Percentiles rank a stretch among this genome's conserved stretches.
Conservation (phyloP, 1,140 invertebrate genomes). For the Drosophila fuyamai region DNA sequence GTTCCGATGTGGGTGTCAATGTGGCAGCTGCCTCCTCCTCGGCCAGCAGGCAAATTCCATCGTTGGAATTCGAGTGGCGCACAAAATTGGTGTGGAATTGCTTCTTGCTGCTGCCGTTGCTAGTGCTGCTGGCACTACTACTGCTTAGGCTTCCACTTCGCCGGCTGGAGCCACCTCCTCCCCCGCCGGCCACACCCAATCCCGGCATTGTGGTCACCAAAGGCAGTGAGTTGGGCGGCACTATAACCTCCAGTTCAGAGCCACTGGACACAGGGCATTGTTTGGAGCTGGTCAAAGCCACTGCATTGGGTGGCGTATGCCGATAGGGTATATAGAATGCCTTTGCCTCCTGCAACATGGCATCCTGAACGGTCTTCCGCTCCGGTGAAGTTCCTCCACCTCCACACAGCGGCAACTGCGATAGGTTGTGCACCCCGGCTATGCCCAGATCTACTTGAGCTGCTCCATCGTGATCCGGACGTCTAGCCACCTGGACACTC, state of each 20-base stretch:
- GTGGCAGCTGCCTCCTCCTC: slow-evolving; percentile 81
- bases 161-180: slow-evolving; percentile 29
- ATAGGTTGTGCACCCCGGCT: slow-evolving; percentile 70
- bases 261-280: slow-evolving; percentile 58
- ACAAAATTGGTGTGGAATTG: slow-evolving; percentile 79
- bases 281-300: slow-evolving; percentile 59
- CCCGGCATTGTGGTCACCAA: slow-evolving; percentile 62
- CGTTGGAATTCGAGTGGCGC: slow-evolving; percentile 80
- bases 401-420: slow-evolving; percentile 69
- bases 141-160: slow-evolving; percentile 75
- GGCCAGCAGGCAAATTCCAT: slow-evolving; percentile 79
- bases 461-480: slow-evolving; percentile 31
- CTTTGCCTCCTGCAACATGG: slow-evolving; percentile 64
- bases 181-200: slow-evolving; percentile 28
- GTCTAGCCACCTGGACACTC: slow-evolving; percentile 49
- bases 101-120: slow-evolving; percentile 67
- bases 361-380: slow-evolving; percentile 57
- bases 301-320: slow-evolving; percentile 71
- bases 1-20: slow-evolving; percentile 75
- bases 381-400: slow-evolving; percentile 50
- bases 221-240: slow-evolving; percentile 71
- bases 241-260: slow-evolving; percentile 57
- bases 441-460: slow-evolving; percentile 62
- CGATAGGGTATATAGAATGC: slow-evolving; percentile 79
- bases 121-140: slow-evolving; percentile 72